A percentile compares a stretch with the other conserved stretches of the same genome.
phyloP scores from a whole-genome alignment of 1,140 invertebrate genomes.

The Maconellicoccus hirsutus region DNA sequence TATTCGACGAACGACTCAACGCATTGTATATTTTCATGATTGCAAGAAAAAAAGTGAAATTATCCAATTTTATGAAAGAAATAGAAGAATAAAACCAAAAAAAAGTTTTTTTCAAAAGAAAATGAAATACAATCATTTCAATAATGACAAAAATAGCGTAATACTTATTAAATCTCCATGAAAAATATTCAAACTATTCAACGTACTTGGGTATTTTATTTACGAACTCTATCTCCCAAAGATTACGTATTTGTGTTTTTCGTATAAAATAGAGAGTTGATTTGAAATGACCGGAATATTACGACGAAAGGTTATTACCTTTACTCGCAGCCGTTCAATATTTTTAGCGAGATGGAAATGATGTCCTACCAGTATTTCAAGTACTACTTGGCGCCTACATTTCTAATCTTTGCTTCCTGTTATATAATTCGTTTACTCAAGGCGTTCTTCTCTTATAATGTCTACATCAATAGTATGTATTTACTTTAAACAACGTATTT shows the following conservation, averaged over 20 bases:
- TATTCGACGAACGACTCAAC: too few relatives aligned
- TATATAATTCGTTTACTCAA: slow-evolving; percentile 19
- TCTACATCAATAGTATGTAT: background rate
- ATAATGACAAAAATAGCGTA: too few relatives aligned
- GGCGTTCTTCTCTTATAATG: background rate
- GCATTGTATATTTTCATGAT: too few relatives aligned
- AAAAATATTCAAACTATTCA: too few relatives aligned
- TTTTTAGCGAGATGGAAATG: background rate
- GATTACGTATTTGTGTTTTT: slow-evolving; percentile 5
- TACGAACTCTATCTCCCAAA: background rate
- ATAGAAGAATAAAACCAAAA: too few relatives aligned
- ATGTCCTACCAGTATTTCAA: slow-evolving; percentile 16
- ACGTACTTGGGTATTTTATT: too few relatives aligned
- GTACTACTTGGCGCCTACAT: slow-evolving; percentile 13
- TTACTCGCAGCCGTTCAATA: slow-evolving; percentile 10
- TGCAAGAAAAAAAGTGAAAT: too few relatives aligned
- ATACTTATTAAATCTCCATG: too few relatives aligned
- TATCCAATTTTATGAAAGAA: too few relatives aligned
- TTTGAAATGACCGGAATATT: slow-evolving; percentile 12
- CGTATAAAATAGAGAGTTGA: slow-evolving; percentile 18
- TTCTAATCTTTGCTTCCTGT: slow-evolving; percentile 10
- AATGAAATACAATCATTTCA: too few relatives aligned
- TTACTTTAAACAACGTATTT: background rate
- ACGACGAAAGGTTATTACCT: slow-evolving; percentile 19
- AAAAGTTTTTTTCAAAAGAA: too few relatives aligned